These are phyloP conservation scores for Mystacides longicornis DNA, from an alignment of 2,888 invertebrate genomes.

Conservation along the genomic window DNA sequence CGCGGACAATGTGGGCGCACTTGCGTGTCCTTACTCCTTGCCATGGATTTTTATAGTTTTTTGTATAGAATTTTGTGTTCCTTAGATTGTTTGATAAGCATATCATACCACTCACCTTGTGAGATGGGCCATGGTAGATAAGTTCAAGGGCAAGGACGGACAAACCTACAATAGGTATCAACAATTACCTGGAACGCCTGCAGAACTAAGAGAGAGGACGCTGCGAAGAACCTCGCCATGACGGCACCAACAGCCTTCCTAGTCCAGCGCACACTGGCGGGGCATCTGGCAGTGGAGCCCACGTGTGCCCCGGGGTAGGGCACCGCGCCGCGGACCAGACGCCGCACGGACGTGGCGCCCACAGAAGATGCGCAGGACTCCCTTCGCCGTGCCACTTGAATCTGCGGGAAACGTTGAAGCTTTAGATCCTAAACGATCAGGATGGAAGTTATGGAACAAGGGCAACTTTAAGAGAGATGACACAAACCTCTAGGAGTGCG, in stretches of 20 bases:
- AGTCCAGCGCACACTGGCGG: slow-evolving; percentile 47
- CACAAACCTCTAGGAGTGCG: slow-evolving; percentile 17
- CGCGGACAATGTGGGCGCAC: too few relatives aligned
- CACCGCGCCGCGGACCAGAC: slow-evolving; percentile 53
- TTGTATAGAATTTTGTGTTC: too few relatives aligned
- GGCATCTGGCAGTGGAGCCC: slow-evolving; percentile 48
- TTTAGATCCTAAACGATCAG: neutral
- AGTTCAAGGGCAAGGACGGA: too few relatives aligned
- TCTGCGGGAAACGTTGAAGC: slow-evolving; percentile 4
- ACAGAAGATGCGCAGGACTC: slow-evolving; percentile 68
- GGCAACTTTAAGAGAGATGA: neutral
- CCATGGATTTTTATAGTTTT: too few relatives aligned
- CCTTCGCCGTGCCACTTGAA: slow-evolving; percentile 41
- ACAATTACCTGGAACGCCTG: slow-evolving; percentile 48
- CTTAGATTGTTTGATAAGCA: too few relatives aligned
- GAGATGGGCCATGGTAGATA: too few relatives aligned
- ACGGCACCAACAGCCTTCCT: slow-evolving; percentile 51
- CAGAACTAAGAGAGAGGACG: slow-evolving; percentile 58
- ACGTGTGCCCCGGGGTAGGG: slow-evolving; percentile 43
- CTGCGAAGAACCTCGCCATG: slow-evolving; percentile 55
- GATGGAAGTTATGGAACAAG: neutral
- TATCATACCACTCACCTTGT: too few relatives aligned
- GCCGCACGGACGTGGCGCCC: slow-evolving; percentile 69
- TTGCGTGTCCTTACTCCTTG: too few relatives aligned
- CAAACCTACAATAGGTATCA: too few relatives aligned